phyloP scores from a whole-genome alignment of 2,797 vertebrate species.

The Onychomys torridus region DNA sequence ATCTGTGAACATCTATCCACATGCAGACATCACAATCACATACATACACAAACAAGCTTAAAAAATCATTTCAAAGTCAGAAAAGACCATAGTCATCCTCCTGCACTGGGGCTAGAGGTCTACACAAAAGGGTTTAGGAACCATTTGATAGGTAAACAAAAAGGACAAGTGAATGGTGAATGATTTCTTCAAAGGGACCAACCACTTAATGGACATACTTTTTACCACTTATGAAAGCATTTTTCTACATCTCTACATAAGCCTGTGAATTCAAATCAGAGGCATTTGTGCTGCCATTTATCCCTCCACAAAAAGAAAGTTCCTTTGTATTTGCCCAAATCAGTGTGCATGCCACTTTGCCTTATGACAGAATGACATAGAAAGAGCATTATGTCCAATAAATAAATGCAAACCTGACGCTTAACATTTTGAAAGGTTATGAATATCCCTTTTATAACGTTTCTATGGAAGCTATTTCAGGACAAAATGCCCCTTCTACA shows the following conservation, averaged over 20 bases:
- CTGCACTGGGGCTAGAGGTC: not conserved
- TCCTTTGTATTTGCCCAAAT: constrained; percentile 67
- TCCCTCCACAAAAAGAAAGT: constrained; percentile 41
- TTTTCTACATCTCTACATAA: constrained; percentile 18
- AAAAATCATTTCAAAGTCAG: not conserved
- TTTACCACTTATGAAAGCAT: not conserved
- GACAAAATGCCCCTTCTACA: constrained; percentile 39
- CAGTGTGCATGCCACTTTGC: constrained; percentile 44
- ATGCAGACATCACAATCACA: not conserved
- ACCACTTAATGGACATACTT: not conserved
- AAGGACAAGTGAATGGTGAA: constrained; percentile 16
- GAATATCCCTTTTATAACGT: constrained; percentile 52
- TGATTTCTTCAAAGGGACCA: not conserved
- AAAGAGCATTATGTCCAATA: constrained; percentile 67
- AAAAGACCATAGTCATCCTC: not conserved
- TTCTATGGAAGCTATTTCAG: constrained; percentile 58
- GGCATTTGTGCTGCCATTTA: constrained; percentile 49
- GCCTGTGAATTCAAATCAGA: constrained; percentile 55
- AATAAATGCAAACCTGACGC: constrained; percentile 68
- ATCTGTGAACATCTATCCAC: not conserved
- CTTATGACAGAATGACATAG: constrained; percentile 62
- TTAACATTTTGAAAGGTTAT: constrained; percentile 71
- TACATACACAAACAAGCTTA: not conserved
- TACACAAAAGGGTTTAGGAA: not conserved
- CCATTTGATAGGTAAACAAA: not conserved